Evolutionary conservation across 2,113 vertebrate species (phyloP).

Genomic region (Oriolus oriolus): DNA sequence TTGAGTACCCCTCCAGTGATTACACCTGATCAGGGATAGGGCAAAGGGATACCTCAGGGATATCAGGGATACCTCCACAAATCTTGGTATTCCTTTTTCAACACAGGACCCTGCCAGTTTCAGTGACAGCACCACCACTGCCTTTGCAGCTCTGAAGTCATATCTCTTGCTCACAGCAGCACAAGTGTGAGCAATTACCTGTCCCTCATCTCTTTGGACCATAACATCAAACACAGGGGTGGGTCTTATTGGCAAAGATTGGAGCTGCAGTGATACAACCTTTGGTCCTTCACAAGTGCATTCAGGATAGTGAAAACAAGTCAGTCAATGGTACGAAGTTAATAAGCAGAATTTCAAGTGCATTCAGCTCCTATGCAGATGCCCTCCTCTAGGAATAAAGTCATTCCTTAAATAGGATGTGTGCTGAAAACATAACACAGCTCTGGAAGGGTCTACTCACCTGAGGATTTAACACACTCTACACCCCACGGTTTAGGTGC

Average conservation of each 20-base stretch:
- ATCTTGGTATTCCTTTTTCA: not conserved
- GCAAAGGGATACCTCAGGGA: no score
- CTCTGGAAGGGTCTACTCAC: not conserved
- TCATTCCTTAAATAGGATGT: not conserved
- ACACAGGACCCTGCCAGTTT: not conserved
- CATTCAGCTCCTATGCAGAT: not conserved
- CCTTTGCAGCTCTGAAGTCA: not conserved
- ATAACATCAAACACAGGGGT: not conserved
- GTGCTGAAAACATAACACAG: not conserved
- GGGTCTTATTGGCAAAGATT: not conserved
- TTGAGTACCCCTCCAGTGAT: accelerated
- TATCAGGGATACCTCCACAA: no score
- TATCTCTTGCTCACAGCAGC: not conserved
- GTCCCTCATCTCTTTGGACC: not conserved
- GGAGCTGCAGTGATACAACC: not conserved
- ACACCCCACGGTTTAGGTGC: not conserved
- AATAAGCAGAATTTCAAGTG: not conserved
- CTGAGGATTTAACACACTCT: not conserved
- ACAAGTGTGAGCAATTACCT: not conserved
- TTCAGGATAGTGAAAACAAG: not conserved
- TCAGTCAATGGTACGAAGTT: not conserved
- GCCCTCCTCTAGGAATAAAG: not conserved
- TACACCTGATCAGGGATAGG: not conserved
- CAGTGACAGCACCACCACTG: not conserved
- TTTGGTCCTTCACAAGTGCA: not conserved